phyloP scores from a whole-genome alignment of 2,888 invertebrate species.

The Autographa pulchrina region DNA sequence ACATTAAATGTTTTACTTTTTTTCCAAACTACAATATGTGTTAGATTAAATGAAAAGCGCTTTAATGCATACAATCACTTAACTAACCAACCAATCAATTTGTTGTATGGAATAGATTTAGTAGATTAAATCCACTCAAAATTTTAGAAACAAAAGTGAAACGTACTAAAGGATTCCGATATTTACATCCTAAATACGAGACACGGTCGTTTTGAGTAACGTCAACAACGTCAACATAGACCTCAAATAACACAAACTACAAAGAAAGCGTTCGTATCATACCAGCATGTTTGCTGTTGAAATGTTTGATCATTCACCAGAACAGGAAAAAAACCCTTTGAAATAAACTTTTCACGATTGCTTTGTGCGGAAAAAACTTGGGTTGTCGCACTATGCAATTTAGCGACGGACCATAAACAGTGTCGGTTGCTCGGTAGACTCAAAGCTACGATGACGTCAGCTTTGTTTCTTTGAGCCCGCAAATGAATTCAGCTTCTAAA shows the following conservation, averaged over 20 bases:
- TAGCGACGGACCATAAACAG: conserved; percentile 50
- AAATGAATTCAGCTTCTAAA: conserved; percentile 65
- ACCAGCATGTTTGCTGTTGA: conserved; percentile 36
- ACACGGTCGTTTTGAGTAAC: conserved; percentile 9
- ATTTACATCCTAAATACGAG: not conserved
- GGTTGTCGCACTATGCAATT: conserved; percentile 49
- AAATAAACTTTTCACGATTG: conserved; percentile 53
- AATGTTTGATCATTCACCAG: conserved; percentile 41
- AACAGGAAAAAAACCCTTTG: conserved; percentile 41
- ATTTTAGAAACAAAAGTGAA: not conserved
- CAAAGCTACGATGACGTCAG: conserved; percentile 57
- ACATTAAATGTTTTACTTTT: too few relatives aligned
- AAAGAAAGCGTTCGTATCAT: conserved; percentile 36
- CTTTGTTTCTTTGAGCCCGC: conserved; percentile 64
- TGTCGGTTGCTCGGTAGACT: conserved; percentile 38
- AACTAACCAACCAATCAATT: too few relatives aligned
- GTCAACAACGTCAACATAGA: conserved; percentile 22
- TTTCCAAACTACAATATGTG: too few relatives aligned
- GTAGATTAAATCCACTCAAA: too few relatives aligned
- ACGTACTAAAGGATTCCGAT: not conserved
- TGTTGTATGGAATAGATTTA: too few relatives aligned
- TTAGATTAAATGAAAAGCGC: too few relatives aligned
- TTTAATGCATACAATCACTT: too few relatives aligned
- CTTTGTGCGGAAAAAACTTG: conserved; percentile 52
- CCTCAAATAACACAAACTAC: conserved; percentile 20